Percentiles rank a stretch among this genome's conserved stretches.
phyloP scores from a whole-genome alignment of 2,797 vertebrate species.

The Acanthiza pusilla region DNA sequence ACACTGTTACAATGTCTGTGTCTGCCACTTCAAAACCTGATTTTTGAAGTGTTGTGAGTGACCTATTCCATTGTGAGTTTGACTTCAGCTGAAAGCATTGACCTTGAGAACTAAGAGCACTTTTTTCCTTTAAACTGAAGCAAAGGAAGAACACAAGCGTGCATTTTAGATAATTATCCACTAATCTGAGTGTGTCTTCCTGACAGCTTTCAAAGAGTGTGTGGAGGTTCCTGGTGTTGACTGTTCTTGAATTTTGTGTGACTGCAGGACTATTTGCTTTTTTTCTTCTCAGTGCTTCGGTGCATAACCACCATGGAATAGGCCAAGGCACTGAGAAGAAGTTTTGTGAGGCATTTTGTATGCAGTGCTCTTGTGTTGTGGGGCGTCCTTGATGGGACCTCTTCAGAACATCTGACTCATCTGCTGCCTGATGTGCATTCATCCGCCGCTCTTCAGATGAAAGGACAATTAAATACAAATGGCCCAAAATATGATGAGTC shows the following conservation, averaged over 20 bases:
- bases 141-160: neutral
- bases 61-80: neutral
- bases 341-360: neutral
- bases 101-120: neutral
- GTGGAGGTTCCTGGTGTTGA: neutral
- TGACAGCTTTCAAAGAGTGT: neutral
- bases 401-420: constrained; percentile 58
- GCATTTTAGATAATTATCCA: neutral
- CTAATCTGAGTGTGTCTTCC: neutral
- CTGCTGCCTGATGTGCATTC: constrained; percentile 42
- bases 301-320: neutral
- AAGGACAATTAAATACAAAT: constrained; percentile 56
- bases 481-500: constrained; percentile 27
- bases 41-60: neutral
- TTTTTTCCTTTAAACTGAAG: neutral
- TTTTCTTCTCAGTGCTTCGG: neutral
- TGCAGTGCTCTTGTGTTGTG: neutral
- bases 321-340: neutral
- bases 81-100: neutral
- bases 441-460: constrained; percentile 39
- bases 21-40: neutral
- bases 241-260: neutral
- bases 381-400: constrained; percentile 42
- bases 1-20: neutral
- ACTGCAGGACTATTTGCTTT: neutral